phyloP scores from a whole-genome alignment of 2,888 invertebrate genomes.

The Spodoptera exigua region DNA sequence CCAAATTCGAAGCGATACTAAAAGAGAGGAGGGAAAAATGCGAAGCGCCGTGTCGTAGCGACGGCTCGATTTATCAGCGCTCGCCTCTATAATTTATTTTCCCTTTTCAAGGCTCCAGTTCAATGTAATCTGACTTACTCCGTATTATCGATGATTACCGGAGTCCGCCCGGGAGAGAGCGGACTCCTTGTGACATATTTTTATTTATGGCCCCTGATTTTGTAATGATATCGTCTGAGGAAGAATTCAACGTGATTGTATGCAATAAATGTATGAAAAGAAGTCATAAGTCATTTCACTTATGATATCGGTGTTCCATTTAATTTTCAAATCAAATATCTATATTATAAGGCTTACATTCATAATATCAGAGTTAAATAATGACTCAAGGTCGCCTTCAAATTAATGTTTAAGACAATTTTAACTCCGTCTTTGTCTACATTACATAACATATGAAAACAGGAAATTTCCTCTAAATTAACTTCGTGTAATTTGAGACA shows the following conservation, averaged over 20 bases:
- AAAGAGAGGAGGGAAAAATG: conserved; percentile 38
- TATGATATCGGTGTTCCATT: no score
- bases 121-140: conserved; percentile 56
- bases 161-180: conserved; percentile 12
- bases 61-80: conserved; percentile 53
- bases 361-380: no score
- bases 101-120: conserved; percentile 49
- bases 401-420: no score
- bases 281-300: no score
- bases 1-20: conserved; percentile 20
- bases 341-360: no score
- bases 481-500: neutral
- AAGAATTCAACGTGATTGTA: conserved; percentile 7
- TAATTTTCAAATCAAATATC: no score
- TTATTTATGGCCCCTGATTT: conserved; percentile 43
- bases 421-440: no score
- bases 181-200: conserved; percentile 39
- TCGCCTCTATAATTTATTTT: conserved; percentile 55
- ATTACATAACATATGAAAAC: neutral
- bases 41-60: conserved; percentile 25
- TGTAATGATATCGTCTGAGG: conserved; percentile 9
- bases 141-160: conserved; percentile 55
- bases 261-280: neutral
- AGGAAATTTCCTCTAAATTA: neutral
- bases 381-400: no score